Evolutionary conservation across 2,888 invertebrate species (phyloP).

Genomic region (Pseudococcus viburni): DNA sequence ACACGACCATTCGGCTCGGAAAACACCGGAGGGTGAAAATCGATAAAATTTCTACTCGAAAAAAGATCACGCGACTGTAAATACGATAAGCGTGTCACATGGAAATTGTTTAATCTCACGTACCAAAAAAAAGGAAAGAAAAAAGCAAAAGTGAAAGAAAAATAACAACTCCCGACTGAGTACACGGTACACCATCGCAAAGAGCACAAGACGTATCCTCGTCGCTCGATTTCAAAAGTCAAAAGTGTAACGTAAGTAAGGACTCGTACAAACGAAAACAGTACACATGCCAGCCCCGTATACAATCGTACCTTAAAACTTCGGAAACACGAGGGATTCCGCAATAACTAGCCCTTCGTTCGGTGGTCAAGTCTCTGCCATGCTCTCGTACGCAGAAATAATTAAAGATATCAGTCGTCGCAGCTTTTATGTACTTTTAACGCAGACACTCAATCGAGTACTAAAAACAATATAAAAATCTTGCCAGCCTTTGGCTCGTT

Average conservation of each 20-base stretch:
- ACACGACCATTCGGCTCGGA: background rate
- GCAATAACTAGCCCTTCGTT: constrained; percentile 26
- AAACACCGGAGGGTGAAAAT: background rate
- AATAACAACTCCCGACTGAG: constrained; percentile 20
- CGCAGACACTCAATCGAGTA: constrained; percentile 21
- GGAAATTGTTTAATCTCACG: constrained; percentile 25
- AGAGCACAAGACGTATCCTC: background rate
- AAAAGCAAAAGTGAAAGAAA: background rate
- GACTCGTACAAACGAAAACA: constrained; percentile 12
- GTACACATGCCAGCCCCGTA: background rate
- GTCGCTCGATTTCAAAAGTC: background rate
- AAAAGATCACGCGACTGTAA: background rate
- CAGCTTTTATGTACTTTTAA: constrained; percentile 48
- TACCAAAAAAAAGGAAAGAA: background rate
- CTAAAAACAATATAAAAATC: constrained; percentile 26
- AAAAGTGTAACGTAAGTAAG: background rate
- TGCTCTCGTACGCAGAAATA: background rate
- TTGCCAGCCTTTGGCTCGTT: background rate
- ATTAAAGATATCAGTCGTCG: background rate
- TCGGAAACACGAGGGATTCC: constrained; percentile 6
- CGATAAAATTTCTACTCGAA: constrained; percentile 14
- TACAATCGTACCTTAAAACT: background rate
- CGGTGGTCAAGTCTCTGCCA: background rate
- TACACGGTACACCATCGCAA: background rate
- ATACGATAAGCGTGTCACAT: constrained; percentile 1